A percentile compares a stretch with the other conserved stretches of the same genome.
These are phyloP conservation scores for Falco biarmicus DNA, from an alignment of 2,797 vertebrate genomes.

Conservation along the genomic window DNA sequence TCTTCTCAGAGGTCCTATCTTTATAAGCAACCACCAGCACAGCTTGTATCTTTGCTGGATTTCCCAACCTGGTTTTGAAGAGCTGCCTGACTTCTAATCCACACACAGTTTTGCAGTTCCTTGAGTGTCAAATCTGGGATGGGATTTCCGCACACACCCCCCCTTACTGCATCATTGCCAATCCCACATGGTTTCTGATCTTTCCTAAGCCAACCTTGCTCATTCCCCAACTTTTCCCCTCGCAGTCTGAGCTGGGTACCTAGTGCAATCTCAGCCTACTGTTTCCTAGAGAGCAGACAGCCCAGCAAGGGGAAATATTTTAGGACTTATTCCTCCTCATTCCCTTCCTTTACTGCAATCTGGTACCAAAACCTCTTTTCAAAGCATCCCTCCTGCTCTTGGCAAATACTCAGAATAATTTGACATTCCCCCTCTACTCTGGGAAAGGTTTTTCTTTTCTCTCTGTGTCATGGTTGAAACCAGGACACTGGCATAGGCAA, in stretches of 20 bases:
- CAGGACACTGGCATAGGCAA: not conserved
- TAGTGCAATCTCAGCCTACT: not conserved
- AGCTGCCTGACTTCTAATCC: not conserved
- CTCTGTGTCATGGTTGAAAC: not conserved
- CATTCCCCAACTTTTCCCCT: not conserved
- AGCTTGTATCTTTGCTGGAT: not conserved
- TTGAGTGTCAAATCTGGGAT: not conserved
- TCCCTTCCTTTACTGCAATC: not conserved
- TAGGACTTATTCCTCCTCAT: not conserved
- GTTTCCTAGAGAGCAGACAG: not conserved
- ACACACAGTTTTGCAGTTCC: not conserved
- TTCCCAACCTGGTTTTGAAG: not conserved
- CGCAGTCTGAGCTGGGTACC: not conserved
- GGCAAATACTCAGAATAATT: slow-evolving; percentile 1
- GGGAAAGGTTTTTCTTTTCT: not conserved
- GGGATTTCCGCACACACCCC: not conserved
- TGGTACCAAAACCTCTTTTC: not conserved
- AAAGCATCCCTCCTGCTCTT: not conserved
- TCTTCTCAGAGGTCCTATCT: not conserved
- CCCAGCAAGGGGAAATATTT: not conserved
- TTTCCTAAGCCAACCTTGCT: not conserved
- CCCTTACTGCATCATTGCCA: not conserved
- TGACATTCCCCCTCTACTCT: not conserved
- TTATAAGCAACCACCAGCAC: not conserved
- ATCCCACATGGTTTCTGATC: not conserved